phyloP scores from a whole-genome alignment of 1,140 invertebrate species.

The Meloidogyne chitwoodi region DNA sequence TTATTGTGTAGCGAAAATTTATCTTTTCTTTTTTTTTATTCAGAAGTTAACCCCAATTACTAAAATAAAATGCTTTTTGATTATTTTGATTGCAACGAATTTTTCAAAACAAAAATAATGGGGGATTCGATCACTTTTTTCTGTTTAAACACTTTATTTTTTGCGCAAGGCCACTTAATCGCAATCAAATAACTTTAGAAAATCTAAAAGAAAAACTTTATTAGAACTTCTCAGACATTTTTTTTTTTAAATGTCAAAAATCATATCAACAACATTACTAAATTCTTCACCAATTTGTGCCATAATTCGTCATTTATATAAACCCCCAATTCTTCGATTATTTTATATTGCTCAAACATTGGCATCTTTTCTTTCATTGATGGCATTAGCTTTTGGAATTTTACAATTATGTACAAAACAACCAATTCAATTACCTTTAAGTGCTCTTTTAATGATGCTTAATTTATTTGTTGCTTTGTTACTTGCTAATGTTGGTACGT shows the following conservation, averaged over 20 bases:
- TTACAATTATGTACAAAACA: conserved; percentile 12
- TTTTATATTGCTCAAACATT: background rate
- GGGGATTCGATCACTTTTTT: background rate
- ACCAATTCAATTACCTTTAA: conserved; percentile 8
- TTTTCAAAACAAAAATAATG: background rate
- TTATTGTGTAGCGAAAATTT: too few relatives aligned
- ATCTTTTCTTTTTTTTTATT: background rate
- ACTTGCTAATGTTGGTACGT: conserved; percentile 30
- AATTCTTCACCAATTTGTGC: background rate
- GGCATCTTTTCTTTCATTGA: conserved; percentile 17
- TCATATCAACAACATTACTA: background rate
- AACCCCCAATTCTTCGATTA: background rate
- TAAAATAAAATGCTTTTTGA: background rate
- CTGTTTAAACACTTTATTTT: too few relatives aligned
- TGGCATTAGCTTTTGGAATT: conserved; percentile 20
- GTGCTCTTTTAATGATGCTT: conserved; percentile 11
- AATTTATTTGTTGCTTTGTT: conserved; percentile 22
- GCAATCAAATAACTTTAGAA: too few relatives aligned
- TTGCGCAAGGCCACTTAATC: too few relatives aligned
- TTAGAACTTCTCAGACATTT: too few relatives aligned
- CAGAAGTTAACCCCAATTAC: background rate
- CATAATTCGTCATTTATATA: background rate
- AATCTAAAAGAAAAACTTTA: too few relatives aligned
- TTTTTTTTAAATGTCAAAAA: background rate
- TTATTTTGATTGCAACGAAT: background rate